phyloP scores from a whole-genome alignment of 1,140 invertebrate species.

The Planococcus citri region DNA sequence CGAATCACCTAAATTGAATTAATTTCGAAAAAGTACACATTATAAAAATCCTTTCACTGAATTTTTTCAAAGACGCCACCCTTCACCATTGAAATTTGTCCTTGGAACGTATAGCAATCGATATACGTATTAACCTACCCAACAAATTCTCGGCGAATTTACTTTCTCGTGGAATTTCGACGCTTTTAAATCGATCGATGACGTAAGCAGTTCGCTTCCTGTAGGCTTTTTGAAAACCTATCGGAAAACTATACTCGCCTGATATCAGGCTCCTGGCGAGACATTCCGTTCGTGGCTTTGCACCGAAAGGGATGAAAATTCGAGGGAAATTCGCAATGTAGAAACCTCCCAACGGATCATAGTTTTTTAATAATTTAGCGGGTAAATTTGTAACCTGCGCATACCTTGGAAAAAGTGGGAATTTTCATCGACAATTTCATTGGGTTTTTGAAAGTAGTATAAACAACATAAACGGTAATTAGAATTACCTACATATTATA shows the following conservation, averaged over 20 bases:
- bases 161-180: too few relatives aligned
- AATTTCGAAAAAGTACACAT: too few relatives aligned
- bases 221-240: neutral
- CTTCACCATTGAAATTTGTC: neutral
- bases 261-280: neutral
- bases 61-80: too few relatives aligned
- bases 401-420: neutral
- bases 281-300: neutral
- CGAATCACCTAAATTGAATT: too few relatives aligned
- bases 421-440: too few relatives aligned
- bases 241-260: neutral
- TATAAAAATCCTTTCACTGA: too few relatives aligned
- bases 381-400: neutral
- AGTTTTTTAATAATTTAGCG: conserved; percentile 2
- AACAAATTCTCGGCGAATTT: too few relatives aligned
- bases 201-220: neutral
- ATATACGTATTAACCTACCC: neutral
- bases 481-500: neutral
- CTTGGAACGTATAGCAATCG: neutral
- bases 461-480: too few relatives aligned
- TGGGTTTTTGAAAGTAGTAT: neutral
- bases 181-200: neutral
- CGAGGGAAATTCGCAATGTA: neutral
- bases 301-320: neutral
- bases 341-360: neutral